Conservation (phyloP, 2,888 invertebrate genomes). For the Troilus luridus region DNA sequence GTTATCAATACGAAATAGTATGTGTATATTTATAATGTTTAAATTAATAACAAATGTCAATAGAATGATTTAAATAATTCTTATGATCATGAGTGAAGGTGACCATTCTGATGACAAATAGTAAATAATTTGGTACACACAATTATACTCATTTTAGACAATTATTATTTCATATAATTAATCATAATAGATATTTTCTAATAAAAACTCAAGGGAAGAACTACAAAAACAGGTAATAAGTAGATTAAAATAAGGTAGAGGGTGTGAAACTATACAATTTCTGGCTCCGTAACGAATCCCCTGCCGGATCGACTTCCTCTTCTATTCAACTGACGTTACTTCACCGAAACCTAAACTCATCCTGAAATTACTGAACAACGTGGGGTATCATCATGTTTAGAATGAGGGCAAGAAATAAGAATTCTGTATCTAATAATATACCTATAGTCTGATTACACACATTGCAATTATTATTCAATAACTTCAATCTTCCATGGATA, state of each 20-base stretch:
- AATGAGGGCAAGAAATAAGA: neutral
- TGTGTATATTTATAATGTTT: no score
- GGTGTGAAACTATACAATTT: slow-evolving; percentile 26
- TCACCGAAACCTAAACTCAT: neutral
- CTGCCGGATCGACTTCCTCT: neutral
- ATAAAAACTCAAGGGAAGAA: neutral
- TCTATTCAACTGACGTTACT: neutral
- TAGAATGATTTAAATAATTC: no score
- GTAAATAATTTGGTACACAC: no score
- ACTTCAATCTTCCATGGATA: no score
- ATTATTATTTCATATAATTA: no score
- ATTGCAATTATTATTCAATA: no score
- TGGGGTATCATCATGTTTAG: neutral
- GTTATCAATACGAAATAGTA: no score
- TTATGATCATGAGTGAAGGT: no score
- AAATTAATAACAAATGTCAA: no score
- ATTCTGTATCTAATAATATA: neutral
- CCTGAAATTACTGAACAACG: neutral
- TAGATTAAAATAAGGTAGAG: slow-evolving; percentile 10
- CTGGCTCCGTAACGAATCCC: slow-evolving; percentile 40
- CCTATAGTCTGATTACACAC: no score
- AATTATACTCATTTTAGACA: no score
- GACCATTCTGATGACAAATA: no score
- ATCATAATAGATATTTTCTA: neutral
- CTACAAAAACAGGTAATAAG: neutral